Evolutionary conservation across 1,140 invertebrate species (phyloP).

Genomic region (Hyposmocoma kahamanoa): DNA sequence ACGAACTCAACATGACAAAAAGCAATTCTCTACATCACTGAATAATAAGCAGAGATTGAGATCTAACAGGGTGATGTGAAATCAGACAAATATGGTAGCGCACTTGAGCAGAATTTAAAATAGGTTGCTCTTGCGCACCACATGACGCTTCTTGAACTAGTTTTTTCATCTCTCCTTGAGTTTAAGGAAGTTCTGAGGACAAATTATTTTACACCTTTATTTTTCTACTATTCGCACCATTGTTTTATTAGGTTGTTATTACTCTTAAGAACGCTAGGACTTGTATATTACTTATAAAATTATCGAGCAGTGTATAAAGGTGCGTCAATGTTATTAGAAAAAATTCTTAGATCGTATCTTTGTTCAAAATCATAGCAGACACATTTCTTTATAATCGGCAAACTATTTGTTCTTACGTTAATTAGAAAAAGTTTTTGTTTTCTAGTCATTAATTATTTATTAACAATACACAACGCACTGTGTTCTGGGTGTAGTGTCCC

Average conservation of each 20-base stretch:
- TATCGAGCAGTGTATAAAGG: no score
- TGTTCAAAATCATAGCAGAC: no score
- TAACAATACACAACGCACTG: no score
- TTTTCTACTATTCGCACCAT: background rate
- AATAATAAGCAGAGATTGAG: constrained; percentile 62
- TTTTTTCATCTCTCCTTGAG: constrained; percentile 23
- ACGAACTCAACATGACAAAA: constrained; percentile 32
- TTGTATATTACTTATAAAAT: no score
- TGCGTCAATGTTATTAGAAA: no score
- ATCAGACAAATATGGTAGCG: constrained; percentile 62
- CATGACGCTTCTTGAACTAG: constrained; percentile 29
- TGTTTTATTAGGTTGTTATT: background rate
- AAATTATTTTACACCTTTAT: no score
- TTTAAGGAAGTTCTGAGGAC: constrained; percentile 17
- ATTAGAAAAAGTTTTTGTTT: no score
- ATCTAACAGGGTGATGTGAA: constrained; percentile 63
- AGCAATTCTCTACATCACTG: constrained; percentile 33
- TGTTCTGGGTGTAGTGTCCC: no score
- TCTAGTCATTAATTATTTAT: no score
- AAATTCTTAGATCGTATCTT: no score
- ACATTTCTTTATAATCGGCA: no score
- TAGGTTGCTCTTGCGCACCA: constrained; percentile 23
- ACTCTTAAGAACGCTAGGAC: background rate
- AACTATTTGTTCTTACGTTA: no score
- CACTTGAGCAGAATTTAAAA: constrained; percentile 55